These are phyloP conservation scores for Zalophus californianus DNA, from an alignment of 2,797 vertebrate genomes.

Conservation along the genomic window DNA sequence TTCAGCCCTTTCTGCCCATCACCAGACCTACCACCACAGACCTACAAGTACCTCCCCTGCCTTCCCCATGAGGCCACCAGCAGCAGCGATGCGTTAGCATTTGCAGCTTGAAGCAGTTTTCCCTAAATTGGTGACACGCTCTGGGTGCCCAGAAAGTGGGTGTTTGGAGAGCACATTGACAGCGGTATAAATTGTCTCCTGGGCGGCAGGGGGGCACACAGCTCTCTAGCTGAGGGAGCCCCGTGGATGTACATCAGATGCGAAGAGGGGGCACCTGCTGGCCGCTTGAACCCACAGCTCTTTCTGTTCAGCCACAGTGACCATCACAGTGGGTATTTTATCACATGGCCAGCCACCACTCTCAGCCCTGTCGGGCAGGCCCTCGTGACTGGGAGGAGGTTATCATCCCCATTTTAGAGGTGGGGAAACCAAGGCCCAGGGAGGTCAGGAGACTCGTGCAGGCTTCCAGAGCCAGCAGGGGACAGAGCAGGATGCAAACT, in stretches of 20 bases:
- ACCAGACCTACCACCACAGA: not conserved
- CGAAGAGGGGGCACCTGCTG: not conserved
- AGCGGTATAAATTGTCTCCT: accelerated
- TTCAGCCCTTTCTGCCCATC: not conserved
- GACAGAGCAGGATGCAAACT: not conserved
- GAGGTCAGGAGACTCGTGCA: not conserved
- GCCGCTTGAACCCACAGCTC: not conserved
- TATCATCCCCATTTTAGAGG: not conserved
- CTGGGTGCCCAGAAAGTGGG: not conserved
- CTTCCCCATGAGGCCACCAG: not conserved
- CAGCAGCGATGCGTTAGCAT: not conserved
- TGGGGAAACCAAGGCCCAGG: not conserved
- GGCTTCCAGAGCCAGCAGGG: not conserved
- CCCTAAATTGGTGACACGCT: accelerated
- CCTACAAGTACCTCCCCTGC: not conserved
- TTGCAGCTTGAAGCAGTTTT: not conserved
- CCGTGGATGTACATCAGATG: not conserved
- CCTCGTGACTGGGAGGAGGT: not conserved
- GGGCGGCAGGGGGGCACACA: not conserved
- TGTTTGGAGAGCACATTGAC: not conserved
- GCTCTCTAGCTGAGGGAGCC: not conserved
- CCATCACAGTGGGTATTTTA: accelerated
- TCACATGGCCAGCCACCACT: accelerated
- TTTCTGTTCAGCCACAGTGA: not conserved
- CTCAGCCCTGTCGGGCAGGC: not conserved